Conservation (phyloP, 2,888 invertebrate genomes). For the Galeruca laticollis region DNA sequence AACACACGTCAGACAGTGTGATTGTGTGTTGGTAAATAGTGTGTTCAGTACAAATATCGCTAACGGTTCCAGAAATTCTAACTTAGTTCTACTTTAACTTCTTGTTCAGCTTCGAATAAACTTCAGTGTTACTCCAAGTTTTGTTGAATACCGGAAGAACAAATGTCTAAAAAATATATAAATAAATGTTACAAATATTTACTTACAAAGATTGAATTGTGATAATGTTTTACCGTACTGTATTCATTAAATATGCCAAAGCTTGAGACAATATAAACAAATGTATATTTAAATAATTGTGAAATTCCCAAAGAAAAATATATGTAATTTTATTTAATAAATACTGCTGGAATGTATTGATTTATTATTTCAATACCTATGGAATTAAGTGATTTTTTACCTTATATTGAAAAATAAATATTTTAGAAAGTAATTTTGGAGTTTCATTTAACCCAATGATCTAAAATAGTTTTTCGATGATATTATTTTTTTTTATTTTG, state of each 20-base stretch:
- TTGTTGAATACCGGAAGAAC: neutral
- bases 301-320: conserved; percentile 26
- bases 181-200: conserved; percentile 38
- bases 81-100: too few species aligned
- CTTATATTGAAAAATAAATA: too few species aligned
- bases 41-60: too few species aligned
- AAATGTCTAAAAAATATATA: neutral
- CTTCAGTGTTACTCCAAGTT: neutral
- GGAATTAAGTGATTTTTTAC: neutral
- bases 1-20: too few species aligned
- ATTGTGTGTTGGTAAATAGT: too few species aligned
- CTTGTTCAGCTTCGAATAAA: neutral
- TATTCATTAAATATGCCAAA: conserved; percentile 32
- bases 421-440: too few species aligned
- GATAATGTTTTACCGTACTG: conserved; percentile 38
- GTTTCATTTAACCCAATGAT: too few species aligned
- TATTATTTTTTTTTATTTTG: too few species aligned
- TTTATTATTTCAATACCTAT: neutral
- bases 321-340: conserved; percentile 21
- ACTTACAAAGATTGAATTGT: conserved; percentile 39
- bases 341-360: neutral
- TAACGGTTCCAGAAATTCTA: too few species aligned
- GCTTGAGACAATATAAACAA: conserved; percentile 24
- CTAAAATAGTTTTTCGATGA: too few species aligned
- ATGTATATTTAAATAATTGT: conserved; percentile 33